Evolutionary conservation across 2,888 invertebrate species (phyloP), one percentile per base, ranked within the genome.

Genomic region (Hoplodrina ambigua): DNA sequence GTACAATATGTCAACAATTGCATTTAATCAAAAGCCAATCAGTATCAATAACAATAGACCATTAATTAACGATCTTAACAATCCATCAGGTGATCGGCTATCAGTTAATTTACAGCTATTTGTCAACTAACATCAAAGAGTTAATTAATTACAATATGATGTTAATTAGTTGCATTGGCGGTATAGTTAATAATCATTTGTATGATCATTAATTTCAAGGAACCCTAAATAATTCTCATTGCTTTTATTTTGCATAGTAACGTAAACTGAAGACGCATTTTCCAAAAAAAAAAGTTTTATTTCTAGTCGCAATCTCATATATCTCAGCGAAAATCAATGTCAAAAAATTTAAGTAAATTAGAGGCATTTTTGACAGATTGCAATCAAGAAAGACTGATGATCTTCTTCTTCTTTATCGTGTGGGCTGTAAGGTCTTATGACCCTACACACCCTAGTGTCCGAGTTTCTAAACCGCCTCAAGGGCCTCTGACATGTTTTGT

Each of bases 61-160:
- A 80, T 80, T 80, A 80, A 78, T 78, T 78, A 80, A 64, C 30
- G 61, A 58, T 59, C 49, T 30, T 13, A 52, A 56, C 80, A 64
- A 80, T 78, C 76, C 52, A 80, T 75, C 71, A 75, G 46, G 30
- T 68, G 64, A 72, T 78, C 65, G 75, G 46, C 62, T 50, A 78
- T 56, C 59, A 37, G 44, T 53, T 68, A 54, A 78, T 61, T 61
- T 60, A 73, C 46, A 50, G 54, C 74, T 74, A 64, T 78, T 76
- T 78, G 74, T 69, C 64, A 13, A 55, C 54, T 30, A 33, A 64
- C 64, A 79, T 55, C 69, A 69, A 61, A 11, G 69, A 74, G 61
- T 64, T 60, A 61, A 79, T 77, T 79, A 74, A 73, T 77, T 64
- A 64, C 19, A 15, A 68, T 61, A 77, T 52, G 3, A 53, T 54